Percentiles rank a stretch among this genome's conserved stretches.
Conservation (phyloP, 2,888 invertebrate genomes). For the Lamellibrachia satsuma region DNA sequence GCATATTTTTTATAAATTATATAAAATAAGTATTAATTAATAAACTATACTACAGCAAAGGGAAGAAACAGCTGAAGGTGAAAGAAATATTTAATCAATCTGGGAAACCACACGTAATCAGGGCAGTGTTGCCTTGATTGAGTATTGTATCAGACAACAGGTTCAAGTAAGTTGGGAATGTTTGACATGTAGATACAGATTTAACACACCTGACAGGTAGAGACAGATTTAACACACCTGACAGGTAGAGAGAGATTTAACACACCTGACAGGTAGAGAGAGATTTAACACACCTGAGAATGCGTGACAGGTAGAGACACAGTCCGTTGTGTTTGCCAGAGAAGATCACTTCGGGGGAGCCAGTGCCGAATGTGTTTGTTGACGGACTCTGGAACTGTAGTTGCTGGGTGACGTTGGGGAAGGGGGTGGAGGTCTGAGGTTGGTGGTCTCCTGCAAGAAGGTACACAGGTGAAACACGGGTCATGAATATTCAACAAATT, state of each 20-base stretch:
- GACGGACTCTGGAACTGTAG: conserved; percentile 20
- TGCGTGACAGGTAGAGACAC: conserved; percentile 87
- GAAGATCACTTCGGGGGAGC: conserved; percentile 58
- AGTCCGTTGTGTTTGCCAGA: conserved; percentile 93
- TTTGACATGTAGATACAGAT: not conserved
- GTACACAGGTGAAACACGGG: not conserved
- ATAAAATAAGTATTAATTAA: too few relatives aligned
- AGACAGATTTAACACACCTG: not conserved
- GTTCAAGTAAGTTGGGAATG: too few relatives aligned
- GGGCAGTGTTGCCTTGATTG: too few relatives aligned
- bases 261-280: not conserved
- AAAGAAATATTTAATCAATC: too few relatives aligned
- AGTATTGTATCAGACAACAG: too few relatives aligned
- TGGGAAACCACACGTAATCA: too few relatives aligned
- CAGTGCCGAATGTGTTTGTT: not conserved
- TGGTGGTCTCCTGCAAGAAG: not conserved
- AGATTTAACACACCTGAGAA: conserved; percentile 71
- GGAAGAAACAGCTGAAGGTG: too few relatives aligned
- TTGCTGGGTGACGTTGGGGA: conserved; percentile 37
- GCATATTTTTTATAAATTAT: too few relatives aligned
- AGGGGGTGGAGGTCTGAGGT: conserved; percentile 56
- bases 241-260: not conserved
- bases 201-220: not conserved
- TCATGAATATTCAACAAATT: not conserved
- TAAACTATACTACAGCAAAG: too few relatives aligned